Percentiles rank a stretch among this genome's conserved stretches.
phyloP scores from a whole-genome alignment of 2,888 invertebrate species.

The Sisyra terminalis region DNA sequence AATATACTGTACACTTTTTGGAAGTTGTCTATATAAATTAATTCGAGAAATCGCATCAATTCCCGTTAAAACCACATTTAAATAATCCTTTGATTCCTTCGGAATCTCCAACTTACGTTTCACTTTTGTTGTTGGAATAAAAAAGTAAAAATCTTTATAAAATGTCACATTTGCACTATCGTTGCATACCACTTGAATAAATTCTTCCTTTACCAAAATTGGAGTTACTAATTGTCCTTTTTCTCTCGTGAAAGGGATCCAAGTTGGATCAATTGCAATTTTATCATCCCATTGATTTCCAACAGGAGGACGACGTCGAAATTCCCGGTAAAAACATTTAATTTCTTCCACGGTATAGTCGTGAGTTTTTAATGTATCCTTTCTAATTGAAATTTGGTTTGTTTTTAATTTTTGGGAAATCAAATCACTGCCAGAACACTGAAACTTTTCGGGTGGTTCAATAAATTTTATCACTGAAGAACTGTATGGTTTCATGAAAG shows the following conservation, averaged over 20 bases:
- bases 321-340: constrained; percentile 42
- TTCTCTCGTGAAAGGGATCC: constrained; percentile 22
- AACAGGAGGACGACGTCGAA: constrained; percentile 36
- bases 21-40: constrained; percentile 74
- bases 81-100: constrained; percentile 19
- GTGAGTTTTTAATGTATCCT: no score
- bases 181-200: constrained; percentile 47
- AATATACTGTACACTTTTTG: constrained; percentile 45
- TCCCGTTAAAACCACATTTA: constrained; percentile 66
- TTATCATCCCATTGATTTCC: constrained; percentile 31
- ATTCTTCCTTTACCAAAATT: constrained; percentile 39
- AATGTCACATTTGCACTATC: neutral
- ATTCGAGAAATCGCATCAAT: constrained; percentile 73
- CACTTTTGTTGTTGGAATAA: constrained; percentile 18
- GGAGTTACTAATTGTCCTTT: constrained; percentile 22
- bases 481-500: constrained; percentile 43
- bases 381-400: no score
- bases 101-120: constrained; percentile 25
- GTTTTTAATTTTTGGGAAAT: no score
- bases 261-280: constrained; percentile 29
- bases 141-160: no score
- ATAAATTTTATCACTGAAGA: constrained; percentile 35
- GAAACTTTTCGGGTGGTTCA: constrained; percentile 28
- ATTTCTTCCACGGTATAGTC: no score
- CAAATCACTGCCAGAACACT: constrained; percentile 25